These are phyloP conservation scores for Anthonomus grandis DNA, from an alignment of 1,140 invertebrate species.

Conservation along the genomic window DNA sequence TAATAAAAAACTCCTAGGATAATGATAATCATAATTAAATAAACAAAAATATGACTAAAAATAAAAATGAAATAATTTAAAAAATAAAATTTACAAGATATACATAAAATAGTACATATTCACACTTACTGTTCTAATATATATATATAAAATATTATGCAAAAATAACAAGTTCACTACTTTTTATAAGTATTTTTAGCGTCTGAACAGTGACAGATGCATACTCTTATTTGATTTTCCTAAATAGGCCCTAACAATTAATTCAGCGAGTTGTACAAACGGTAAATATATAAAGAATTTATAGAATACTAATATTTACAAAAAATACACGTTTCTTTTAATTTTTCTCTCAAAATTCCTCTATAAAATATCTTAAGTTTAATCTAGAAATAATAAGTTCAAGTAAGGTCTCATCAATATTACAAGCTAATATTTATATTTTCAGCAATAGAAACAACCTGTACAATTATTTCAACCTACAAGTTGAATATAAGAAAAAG, in stretches of 20 bases:
- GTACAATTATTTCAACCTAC: too few relatives aligned
- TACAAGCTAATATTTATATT: too few relatives aligned
- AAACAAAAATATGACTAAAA: too few relatives aligned
- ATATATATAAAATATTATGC: constrained; percentile 39
- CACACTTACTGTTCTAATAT: constrained; percentile 39
- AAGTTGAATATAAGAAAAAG: too few relatives aligned
- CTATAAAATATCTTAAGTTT: constrained; percentile 4
- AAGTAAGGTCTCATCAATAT: too few relatives aligned
- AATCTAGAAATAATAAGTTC: constrained; percentile 6
- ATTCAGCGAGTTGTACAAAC: constrained; percentile 47
- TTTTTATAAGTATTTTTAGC: constrained; percentile 31
- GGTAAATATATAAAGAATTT: constrained; percentile 36
- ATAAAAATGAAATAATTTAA: constrained; percentile 49
- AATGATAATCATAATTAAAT: too few relatives aligned
- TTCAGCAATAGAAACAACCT: too few relatives aligned
- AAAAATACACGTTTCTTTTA: constrained; percentile 44
- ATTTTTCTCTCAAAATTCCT: constrained; percentile 22
- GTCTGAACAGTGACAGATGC: constrained; percentile 36
- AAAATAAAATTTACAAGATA: constrained; percentile 49
- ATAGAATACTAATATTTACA: constrained; percentile 47
- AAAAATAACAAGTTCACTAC: constrained; percentile 47
- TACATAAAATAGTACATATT: constrained; percentile 45
- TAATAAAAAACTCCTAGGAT: too few relatives aligned
- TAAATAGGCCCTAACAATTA: constrained; percentile 43
- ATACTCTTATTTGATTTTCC: constrained; percentile 43